Conservation (phyloP, 23 tunicate species). For the Aplidium turbinatum region DNA sequence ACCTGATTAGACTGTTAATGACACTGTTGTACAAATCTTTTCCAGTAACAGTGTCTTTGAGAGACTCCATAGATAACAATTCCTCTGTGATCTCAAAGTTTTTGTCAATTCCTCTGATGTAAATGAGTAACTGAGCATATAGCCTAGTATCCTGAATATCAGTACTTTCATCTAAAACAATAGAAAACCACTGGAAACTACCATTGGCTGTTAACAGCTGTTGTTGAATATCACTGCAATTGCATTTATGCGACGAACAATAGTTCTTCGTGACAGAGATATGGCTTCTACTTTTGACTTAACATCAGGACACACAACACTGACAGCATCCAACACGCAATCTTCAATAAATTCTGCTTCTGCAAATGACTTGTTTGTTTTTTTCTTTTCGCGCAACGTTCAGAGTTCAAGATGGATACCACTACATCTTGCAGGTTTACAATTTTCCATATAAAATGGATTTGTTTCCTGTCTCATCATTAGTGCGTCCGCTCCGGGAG, state of each 20-base stretch:
- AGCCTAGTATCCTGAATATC: conserved; percentile 39
- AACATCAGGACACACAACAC: conserved; percentile 40
- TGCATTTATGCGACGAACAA: conserved; percentile 37
- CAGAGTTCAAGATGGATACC: no score
- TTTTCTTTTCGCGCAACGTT: conserved; percentile 3
- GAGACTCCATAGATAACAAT: conserved; percentile 26
- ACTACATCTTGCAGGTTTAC: no score
- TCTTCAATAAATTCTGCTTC: conserved; percentile 45
- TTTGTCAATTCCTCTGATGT: conserved; percentile 43
- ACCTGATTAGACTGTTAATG: conserved; percentile 7
- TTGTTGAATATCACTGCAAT: conserved; percentile 22
- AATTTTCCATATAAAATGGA: no score
- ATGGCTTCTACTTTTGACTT: conserved; percentile 28
- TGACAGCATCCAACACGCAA: conserved; percentile 32
- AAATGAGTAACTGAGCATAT: conserved; percentile 44
- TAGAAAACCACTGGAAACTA: conserved; percentile 28
- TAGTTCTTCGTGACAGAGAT: conserved; percentile 37
- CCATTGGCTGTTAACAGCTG: neutral
- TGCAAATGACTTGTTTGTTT: conserved; percentile 34
- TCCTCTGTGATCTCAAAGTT: conserved; percentile 40
- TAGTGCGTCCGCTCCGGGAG: no score
- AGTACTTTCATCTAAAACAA: conserved; percentile 52
- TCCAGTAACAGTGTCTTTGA: conserved; percentile 58
- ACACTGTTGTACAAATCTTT: conserved; percentile 36
- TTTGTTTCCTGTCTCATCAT: no score